These are phyloP conservation scores for Heliothis peltigera DNA, from an alignment of 2,888 invertebrate genomes.

Conservation along the genomic window DNA sequence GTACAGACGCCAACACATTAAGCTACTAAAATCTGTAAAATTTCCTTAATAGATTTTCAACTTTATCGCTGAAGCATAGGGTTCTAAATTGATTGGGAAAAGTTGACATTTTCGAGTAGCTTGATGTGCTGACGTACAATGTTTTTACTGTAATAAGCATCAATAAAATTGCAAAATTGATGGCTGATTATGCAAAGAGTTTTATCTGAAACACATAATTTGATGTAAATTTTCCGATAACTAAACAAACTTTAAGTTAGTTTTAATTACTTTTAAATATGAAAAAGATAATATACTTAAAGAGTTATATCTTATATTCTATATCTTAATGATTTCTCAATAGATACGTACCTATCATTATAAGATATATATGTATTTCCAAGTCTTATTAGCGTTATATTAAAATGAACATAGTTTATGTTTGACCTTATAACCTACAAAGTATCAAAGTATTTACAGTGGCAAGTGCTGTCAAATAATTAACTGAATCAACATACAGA, in stretches of 20 bases:
- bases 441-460: conserved; percentile 50
- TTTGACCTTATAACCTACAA: conserved; percentile 41
- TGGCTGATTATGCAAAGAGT: neutral
- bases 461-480: conserved; percentile 48
- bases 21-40: too few relatives aligned
- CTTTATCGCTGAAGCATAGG: too few relatives aligned
- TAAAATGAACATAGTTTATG: conserved; percentile 33
- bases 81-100: too few relatives aligned
- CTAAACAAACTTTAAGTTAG: neutral
- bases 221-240: neutral
- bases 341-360: neutral
- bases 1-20: too few relatives aligned
- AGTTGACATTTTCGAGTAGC: too few relatives aligned
- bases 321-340: neutral
- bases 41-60: too few relatives aligned
- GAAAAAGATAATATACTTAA: neutral
- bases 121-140: too few relatives aligned
- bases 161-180: neutral
- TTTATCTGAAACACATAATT: neutral
- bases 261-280: neutral
- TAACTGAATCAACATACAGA: conserved; percentile 35
- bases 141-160: too few relatives aligned
- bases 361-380: neutral
- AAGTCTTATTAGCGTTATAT: neutral
- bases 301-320: neutral